Evolutionary conservation across 2,797 vertebrate genomes (phyloP), one percentile per base, ranked within the genome.

Genomic region (Botia almorhae): DNA sequence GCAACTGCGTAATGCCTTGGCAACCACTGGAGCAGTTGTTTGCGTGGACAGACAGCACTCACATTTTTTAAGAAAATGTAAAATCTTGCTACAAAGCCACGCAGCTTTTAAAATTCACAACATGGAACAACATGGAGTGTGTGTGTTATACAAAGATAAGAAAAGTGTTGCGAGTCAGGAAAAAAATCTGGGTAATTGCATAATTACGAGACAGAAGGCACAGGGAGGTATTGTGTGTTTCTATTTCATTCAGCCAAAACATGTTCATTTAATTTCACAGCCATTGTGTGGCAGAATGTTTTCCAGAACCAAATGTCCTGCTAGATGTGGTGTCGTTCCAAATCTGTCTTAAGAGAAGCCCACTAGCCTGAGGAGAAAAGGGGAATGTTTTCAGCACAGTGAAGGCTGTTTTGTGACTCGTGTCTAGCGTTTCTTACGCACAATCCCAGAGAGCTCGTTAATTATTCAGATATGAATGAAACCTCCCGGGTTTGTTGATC

Each of bases 401-500:
- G 17, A 79, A 79, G 23, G 4, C 17, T 71, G 72, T 53, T 69
- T 80, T 21, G 56, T 68, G 50, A 76, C 29, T 78, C 43, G 33
- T 58, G 46, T 71, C 74, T 69, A 21, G 16, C 16, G 3, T 36
- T 56, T 69, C 56, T 78, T 12, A 29, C 43, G 12, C 61, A 53
- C 29, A 58, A 73, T 56, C 43, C 81, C 16, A 4, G 55, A 58
- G 50, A 64, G 39, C 60, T n/a, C 58, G 36, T 72, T 67, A 69
- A 74, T 78, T 74, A 78, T 74, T 74, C 64, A 48, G 19, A 26
- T 21, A 89, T 88, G 84, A 90, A 89, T 84, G 83, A 87, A 86
- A 81, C 77, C 56, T 77, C 86, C 76, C 82, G 14, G 13, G 8
- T 39, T 39, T 39, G 36, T 39, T 5, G 23, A 39, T 63, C 29